Conservation (phyloP, 2,888 invertebrate genomes). For the Pachycephus smyrnensis region DNA sequence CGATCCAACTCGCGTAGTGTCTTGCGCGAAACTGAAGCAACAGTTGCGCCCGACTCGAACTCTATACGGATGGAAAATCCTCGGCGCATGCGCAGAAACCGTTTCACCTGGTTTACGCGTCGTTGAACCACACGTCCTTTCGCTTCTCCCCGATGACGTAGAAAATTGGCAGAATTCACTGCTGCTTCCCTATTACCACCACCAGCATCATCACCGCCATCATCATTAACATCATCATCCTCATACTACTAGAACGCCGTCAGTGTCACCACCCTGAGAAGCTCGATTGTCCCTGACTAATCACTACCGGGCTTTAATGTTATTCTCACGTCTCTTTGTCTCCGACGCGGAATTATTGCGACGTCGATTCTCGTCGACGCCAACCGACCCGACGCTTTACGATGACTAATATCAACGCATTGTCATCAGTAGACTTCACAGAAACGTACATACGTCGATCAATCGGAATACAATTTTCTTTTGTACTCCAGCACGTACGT, state of each 20-base stretch:
- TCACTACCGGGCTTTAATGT: neutral
- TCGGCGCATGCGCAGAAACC: neutral
- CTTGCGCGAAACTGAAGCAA: constrained; percentile 12
- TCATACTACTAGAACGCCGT: neutral
- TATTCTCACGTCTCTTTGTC: neutral
- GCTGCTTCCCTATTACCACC: neutral
- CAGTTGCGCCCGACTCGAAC: neutral
- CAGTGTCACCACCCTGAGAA: neutral
- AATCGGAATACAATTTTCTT: neutral
- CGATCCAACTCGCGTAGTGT: neutral
- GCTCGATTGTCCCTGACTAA: neutral
- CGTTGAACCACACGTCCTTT: constrained; percentile 6
- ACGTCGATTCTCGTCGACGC: neutral
- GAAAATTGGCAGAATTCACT: neutral
- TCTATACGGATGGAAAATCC: neutral
- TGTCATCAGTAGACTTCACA: neutral
- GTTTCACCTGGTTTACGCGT: neutral
- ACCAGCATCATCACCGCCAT: neutral
- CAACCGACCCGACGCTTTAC: neutral
- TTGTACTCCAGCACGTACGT: neutral
- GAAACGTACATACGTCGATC: neutral
- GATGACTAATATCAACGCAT: neutral
- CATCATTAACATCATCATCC: neutral
- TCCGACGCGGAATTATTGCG: neutral
- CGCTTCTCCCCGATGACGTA: neutral